A percentile compares a stretch with the other conserved stretches of the same genome.
Conservation (phyloP, 2,113 vertebrate genomes). For the Hiodon alosoides region DNA sequence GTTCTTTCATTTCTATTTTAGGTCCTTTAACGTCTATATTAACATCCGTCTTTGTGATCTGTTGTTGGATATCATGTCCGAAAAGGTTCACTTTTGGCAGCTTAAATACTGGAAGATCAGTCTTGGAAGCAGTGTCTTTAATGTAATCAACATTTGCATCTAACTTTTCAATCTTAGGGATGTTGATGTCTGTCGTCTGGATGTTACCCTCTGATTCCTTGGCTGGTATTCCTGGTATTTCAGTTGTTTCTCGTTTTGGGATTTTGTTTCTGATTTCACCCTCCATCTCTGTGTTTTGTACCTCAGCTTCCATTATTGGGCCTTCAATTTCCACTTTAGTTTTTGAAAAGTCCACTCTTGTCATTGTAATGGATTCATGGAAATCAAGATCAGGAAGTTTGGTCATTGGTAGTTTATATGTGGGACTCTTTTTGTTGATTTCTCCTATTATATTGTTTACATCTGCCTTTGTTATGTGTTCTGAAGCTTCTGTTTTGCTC, state of each 20-base stretch:
- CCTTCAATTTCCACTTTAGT: conserved; percentile 15
- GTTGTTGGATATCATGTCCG: conserved; percentile 56
- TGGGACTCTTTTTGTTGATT: conserved; percentile 26
- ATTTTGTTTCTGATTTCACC: conserved; percentile 35
- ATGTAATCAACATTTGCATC: conserved; percentile 61
- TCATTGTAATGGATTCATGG: conserved; percentile 39
- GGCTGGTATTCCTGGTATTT: conserved; percentile 47
- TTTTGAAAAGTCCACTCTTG: conserved; percentile 31
- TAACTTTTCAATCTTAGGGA: conserved; percentile 35
- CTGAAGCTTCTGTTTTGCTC: not conserved
- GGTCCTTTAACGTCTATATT: conserved; percentile 32
- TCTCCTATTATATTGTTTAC: not conserved
- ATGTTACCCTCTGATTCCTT: conserved; percentile 28
- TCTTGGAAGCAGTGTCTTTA: conserved; percentile 62
- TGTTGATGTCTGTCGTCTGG: conserved; percentile 33
- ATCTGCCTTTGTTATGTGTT: not conserved
- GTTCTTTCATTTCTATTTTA: conserved; percentile 5
- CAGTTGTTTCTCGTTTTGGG: conserved; percentile 42
- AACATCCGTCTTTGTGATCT: conserved; percentile 58
- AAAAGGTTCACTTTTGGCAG: conserved; percentile 56
- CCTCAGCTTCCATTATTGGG: conserved; percentile 8
- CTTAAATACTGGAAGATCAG: conserved; percentile 58
- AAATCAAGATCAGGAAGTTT: conserved; percentile 31
- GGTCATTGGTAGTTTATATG: conserved; percentile 47
- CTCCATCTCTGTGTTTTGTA: conserved; percentile 6